phyloP scores from a whole-genome alignment of 1,140 invertebrate species.

The Phocides pigmalion region DNA sequence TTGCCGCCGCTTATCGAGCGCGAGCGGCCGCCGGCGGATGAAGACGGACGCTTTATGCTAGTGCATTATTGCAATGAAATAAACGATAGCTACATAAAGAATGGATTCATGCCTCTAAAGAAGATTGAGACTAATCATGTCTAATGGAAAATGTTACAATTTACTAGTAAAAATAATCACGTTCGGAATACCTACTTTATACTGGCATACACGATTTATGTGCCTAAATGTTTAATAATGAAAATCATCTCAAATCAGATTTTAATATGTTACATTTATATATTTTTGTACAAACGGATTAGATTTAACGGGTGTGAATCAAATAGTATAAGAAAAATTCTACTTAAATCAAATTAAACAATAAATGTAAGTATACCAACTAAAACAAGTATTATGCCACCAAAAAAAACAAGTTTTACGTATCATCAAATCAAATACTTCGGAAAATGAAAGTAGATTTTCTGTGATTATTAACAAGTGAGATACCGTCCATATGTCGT shows the following conservation, averaged over 20 bases:
- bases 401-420: neutral
- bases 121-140: neutral
- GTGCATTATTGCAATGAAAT: constrained; percentile 51
- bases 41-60: constrained; percentile 48
- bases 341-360: too few relatives aligned
- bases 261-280: too few relatives aligned
- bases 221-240: too few relatives aligned
- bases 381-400: neutral
- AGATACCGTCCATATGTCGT: constrained; percentile 42
- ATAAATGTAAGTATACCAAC: too few relatives aligned
- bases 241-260: too few relatives aligned
- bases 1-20: constrained; percentile 76
- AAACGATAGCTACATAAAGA: neutral
- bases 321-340: too few relatives aligned
- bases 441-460: constrained; percentile 30
- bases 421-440: neutral
- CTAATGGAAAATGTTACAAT: neutral
- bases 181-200: too few relatives aligned
- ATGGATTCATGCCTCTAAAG: neutral
- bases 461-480: constrained; percentile 47
- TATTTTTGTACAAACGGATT: too few relatives aligned
- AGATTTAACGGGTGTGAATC: too few relatives aligned
- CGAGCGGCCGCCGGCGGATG: constrained; percentile 34
- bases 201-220: too few relatives aligned
- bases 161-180: neutral